Conservation (phyloP, 2,888 invertebrate species). For the Strigamia transsilvanica region DNA sequence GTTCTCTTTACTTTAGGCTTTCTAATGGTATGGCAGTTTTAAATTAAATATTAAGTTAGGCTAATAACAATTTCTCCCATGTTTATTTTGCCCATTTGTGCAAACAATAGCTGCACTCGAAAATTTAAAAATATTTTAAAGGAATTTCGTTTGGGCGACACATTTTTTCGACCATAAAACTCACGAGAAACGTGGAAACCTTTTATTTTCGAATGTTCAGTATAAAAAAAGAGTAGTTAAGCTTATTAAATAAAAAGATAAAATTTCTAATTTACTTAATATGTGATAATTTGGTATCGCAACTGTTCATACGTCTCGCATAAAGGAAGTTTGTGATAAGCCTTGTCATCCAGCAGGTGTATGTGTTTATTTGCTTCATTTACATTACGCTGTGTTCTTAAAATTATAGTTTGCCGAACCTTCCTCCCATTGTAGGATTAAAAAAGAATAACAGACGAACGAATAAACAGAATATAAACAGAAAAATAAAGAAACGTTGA, state of each 20-base stretch:
- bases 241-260: background rate
- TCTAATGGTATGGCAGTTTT: background rate
- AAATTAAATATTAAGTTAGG: background rate
- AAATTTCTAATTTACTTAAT: background rate
- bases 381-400: no score
- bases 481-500: no score
- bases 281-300: background rate
- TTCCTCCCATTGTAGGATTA: background rate
- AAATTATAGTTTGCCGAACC: background rate
- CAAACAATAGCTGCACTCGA: background rate
- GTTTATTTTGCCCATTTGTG: background rate
- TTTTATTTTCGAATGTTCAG: no score
- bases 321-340: constrained; percentile 4
- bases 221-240: background rate
- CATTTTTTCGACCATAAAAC: no score
- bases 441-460: no score
- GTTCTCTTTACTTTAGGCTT: background rate
- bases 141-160: no score
- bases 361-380: background rate
- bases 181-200: no score
- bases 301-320: background rate
- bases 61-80: background rate
- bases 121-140: background rate
- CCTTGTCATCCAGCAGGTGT: constrained; percentile 28
- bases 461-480: no score